phyloP scores from a whole-genome alignment of 2,113 vertebrate species.

The Ptyas mucosa region DNA sequence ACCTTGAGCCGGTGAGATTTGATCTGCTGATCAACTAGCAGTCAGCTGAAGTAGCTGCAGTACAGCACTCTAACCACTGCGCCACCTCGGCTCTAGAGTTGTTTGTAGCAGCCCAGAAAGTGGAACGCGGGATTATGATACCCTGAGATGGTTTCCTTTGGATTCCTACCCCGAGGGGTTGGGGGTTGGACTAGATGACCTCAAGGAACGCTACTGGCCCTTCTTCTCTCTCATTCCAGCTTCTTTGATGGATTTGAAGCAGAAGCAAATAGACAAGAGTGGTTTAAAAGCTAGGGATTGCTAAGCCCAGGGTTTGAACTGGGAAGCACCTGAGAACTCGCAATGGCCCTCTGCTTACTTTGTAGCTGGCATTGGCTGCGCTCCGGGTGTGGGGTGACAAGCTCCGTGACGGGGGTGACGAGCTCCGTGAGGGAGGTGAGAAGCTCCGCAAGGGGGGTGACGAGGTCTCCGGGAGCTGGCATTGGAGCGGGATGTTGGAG shows the following conservation, averaged over 20 bases:
- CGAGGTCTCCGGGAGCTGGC: background rate
- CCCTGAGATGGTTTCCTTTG: background rate
- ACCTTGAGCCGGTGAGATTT: too few species aligned
- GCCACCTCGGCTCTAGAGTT: too few species aligned
- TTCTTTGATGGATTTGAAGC: background rate
- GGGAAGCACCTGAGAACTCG: background rate
- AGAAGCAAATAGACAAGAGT: background rate
- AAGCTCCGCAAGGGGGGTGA: too few species aligned
- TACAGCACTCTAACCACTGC: too few species aligned
- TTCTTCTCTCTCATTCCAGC: background rate
- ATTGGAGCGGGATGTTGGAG: background rate
- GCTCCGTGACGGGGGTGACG: background rate
- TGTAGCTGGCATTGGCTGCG: too few species aligned
- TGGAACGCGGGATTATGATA: background rate
- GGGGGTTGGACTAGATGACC: background rate
- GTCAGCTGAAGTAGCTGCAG: too few species aligned
- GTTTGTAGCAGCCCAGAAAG: background rate
- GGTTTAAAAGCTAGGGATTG: background rate
- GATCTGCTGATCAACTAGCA: too few species aligned
- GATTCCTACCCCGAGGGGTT: background rate
- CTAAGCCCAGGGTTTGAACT: background rate
- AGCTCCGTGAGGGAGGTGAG: too few species aligned
- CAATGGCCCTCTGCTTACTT: background rate
- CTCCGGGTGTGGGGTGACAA: accelerated
- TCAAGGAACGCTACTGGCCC: background rate